Base-by-base conservation (phyloP, 64 coral and sea anemone genomes). In the Actinia tenebrosa region DNA sequence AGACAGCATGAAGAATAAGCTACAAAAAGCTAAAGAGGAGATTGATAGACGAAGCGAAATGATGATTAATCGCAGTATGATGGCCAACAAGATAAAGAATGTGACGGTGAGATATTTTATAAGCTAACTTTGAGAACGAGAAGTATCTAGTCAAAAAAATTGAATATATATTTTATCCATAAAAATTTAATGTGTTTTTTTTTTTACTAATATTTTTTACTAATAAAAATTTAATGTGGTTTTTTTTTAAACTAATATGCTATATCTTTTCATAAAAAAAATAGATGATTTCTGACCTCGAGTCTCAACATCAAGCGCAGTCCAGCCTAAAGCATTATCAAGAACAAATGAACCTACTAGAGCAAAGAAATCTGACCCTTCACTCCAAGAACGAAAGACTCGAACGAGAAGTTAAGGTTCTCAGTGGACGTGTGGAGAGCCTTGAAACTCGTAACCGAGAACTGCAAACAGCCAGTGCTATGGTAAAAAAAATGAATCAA, bases 311-410 rank as follows among this genome's bases (percentile, higher is more conserved):
- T 26, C 81, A 86, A 88, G 52, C 89, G 50, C 71, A 87, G 54
- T 87, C 79, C 22, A 84, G 83, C 27, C 45, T 87, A 23, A 68
- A 79, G 53, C 85, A 83, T 43, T 93, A 96, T 42, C 91, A 90
- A 56, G 91, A 96, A 62, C 94, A 96, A 81, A 56, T 96, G 0
- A 96, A 93, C 56, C 56, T 90, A 16, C 69, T 96, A 30, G 94
- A 96, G 46, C 94, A 96, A 86, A 77, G 94, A 60, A 93, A 96
- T 44, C 47, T 96, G 60, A 96, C 87, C 3, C 94, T 96, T 30
- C 79, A 96, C 14, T 84, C 94, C 20, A 92, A 91, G 82, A 96
- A 89, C n/a, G 94, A 93, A 19, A 87, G 94, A 44, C 91, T 96
- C 47, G 94, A 96, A 56, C 84, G 92, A 61, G 94, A 96, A 54